These are phyloP conservation scores for Phenacoccus solenopsis DNA, from an alignment of 1,140 invertebrate species.

Conservation along the genomic window DNA sequence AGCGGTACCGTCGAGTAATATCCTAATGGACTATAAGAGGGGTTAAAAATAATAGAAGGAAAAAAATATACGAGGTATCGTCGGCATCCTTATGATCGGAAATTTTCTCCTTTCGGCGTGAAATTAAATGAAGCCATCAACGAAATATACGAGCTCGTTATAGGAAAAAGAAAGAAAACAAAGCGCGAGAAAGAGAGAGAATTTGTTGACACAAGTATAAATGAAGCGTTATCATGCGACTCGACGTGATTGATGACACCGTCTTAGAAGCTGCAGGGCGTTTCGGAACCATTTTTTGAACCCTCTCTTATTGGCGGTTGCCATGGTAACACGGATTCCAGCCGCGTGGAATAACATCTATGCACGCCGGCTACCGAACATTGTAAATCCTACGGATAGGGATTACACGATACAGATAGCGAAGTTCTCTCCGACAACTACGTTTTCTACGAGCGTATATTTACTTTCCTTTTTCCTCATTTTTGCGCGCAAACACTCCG, in stretches of 20 bases:
- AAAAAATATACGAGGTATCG: neutral
- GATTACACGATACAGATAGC: neutral
- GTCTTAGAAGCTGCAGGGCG: constrained; percentile 8
- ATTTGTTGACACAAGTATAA: constrained; percentile 18
- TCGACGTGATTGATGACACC: constrained; percentile 10
- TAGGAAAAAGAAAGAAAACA: constrained; percentile 8
- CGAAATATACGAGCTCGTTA: constrained; percentile 5
- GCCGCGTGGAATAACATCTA: constrained; percentile 14
- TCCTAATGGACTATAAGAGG: neutral
- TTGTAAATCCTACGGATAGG: constrained; percentile 15
- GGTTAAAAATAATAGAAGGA: too few relatives aligned
- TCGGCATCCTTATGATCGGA: neutral
- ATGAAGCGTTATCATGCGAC: constrained; percentile 17
- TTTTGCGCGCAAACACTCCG: neutral
- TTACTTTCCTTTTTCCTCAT: neutral
- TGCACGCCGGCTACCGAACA: neutral
- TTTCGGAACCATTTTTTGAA: constrained; percentile 16
- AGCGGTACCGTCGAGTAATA: neutral
- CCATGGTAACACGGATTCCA: constrained; percentile 6
- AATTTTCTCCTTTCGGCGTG: neutral
- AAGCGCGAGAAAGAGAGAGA: neutral
- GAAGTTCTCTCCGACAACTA: neutral
- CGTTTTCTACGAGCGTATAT: neutral
- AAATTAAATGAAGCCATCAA: constrained; percentile 17
- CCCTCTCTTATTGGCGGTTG: constrained; percentile 15